Conservation (phyloP, 37 sponge, comb jelly and placozoan genomes). For the Spongilla lacustris region DNA sequence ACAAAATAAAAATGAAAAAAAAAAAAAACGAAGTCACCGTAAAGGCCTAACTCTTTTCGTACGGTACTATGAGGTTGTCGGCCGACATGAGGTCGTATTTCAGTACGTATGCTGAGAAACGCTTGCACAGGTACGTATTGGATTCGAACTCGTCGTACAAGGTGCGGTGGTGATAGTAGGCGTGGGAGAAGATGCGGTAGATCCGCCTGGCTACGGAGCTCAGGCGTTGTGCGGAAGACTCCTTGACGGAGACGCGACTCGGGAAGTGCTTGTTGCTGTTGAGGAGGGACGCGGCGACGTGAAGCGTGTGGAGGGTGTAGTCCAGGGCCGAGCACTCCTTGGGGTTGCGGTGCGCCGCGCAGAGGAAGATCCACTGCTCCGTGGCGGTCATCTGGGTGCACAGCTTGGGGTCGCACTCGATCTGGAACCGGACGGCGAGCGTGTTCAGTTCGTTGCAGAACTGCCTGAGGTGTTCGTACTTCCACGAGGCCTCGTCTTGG, state of each 20-base stretch:
- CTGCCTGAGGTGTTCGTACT: slow-evolving; percentile 96
- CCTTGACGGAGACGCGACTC: slow-evolving; percentile 89
- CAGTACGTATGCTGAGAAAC: slow-evolving; percentile 87
- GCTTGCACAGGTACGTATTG: slow-evolving; percentile 84
- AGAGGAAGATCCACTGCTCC: slow-evolving; percentile 96
- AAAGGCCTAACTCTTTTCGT: background rate
- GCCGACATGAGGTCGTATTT: slow-evolving; percentile 91
- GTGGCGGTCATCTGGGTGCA: slow-evolving; percentile 95
- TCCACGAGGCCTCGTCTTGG: slow-evolving; percentile 93
- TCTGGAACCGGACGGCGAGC: slow-evolving; percentile 88
- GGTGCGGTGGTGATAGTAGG: slow-evolving; percentile 90
- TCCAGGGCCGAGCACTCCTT: slow-evolving; percentile 99
- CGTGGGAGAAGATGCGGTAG: slow-evolving; percentile 97
- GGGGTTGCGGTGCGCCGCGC: slow-evolving; percentile 96
- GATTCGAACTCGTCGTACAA: slow-evolving; percentile 92
- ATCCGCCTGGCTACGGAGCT: slow-evolving; percentile 88
- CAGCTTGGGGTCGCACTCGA: slow-evolving; percentile 72
- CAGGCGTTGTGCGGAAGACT: slow-evolving; percentile 81
- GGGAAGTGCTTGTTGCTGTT: slow-evolving; percentile 98
- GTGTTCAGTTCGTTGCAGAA: slow-evolving; percentile 92
- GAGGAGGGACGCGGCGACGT: slow-evolving; percentile 92
- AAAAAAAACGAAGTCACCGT: background rate
- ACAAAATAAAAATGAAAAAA: background rate
- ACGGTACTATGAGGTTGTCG: slow-evolving; percentile 88
- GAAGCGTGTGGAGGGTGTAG: slow-evolving; percentile 97